phyloP scores from a whole-genome alignment of 2,113 vertebrate species.

The Corydoras maculifer region DNA sequence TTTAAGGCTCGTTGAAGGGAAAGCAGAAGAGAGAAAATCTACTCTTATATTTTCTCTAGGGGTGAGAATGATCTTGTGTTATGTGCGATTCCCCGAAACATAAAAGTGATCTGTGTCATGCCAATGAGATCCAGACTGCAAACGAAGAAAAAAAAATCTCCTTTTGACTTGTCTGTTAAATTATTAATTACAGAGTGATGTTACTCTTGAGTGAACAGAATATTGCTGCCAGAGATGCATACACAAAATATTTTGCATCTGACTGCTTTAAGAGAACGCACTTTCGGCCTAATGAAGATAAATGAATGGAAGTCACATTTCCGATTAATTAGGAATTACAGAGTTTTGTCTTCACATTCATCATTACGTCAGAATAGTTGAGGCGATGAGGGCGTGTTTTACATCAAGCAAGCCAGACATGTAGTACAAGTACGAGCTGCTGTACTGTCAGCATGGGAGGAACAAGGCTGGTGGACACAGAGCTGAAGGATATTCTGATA shows the following conservation, averaged over 20 bases:
- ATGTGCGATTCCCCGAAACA: slow-evolving; percentile 55
- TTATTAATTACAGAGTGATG: slow-evolving; percentile 58
- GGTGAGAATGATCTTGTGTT: slow-evolving; percentile 62
- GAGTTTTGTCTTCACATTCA: slow-evolving; percentile 9
- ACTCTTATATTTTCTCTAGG: slow-evolving; percentile 49
- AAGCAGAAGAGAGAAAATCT: slow-evolving; percentile 52
- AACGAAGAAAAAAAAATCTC: slow-evolving; percentile 34
- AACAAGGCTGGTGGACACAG: slow-evolving; percentile 24
- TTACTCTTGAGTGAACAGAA: slow-evolving; percentile 38
- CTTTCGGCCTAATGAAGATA: slow-evolving; percentile 10
- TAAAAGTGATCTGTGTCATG: slow-evolving; percentile 51
- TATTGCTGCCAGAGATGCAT: slow-evolving; percentile 41
- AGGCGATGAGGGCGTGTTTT: slow-evolving; percentile 8
- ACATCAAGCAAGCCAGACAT: slow-evolving; percentile 23
- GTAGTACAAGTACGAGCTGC: slow-evolving; percentile 13
- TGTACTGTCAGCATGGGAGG: slow-evolving; percentile 41
- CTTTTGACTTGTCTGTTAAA: slow-evolving; percentile 46
- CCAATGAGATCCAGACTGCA: slow-evolving; percentile 47
- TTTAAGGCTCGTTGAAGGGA: slow-evolving; percentile 41
- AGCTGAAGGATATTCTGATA: slow-evolving; percentile 39
- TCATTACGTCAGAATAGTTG: slow-evolving; percentile 4
- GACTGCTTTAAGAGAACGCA: slow-evolving; percentile 1
- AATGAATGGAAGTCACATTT: slow-evolving; percentile 11
- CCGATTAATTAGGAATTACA: neutral
- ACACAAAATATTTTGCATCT: slow-evolving; percentile 15